Base-by-base conservation (phyloP, 2,888 invertebrate species). In the Apomyelois bistriatella region DNA sequence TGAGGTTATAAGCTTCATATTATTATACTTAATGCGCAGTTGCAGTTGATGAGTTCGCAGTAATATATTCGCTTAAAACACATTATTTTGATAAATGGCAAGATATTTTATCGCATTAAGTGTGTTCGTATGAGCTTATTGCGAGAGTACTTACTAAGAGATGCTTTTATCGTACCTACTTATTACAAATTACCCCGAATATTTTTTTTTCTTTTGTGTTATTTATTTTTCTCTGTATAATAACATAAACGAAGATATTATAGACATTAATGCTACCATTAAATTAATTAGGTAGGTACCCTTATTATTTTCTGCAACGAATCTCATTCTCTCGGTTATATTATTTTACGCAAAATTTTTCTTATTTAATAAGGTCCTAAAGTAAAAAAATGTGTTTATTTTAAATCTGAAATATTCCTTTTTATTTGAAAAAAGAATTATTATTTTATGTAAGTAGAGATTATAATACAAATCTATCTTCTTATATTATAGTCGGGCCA, bases 11-110 rank as follows among this genome's bases (percentile, higher is more conserved):
- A 46, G 46, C 46, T 32, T 32, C 32, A 16, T 46, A 15, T 15
- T 46, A 46, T 46, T 35, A 46, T 46, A 46, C 32, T 46, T 16
- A 46, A 46, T 46, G 46, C 32, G 46, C 46, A 35, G 46, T 46
- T 43, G 13, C 30, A 46, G 10, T 46, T 46, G 32, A 46, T 46
- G 46, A 43, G 43, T 32, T 10, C 35, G 16, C 32, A 16, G 32
- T 32, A 32, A 15, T 35, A 22, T 46, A 46, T 46, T 46, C 46
- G 46, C 32, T 46, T 32, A 32, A 32, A 46, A 46, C 46, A 32
- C 46, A 46, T 46, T 46, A 46, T 46, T 46, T 46, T 46, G 46
- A 46, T 46, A 35, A 16, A 46, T 46, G 46, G 35, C 32, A 16
- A 46, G 46, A 46, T 35, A 46, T 46, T 46, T 46, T 32, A 32